Evolutionary conservation across 2,113 vertebrate species (phyloP).

Genomic region (Ornithorhynchus anatinus): DNA sequence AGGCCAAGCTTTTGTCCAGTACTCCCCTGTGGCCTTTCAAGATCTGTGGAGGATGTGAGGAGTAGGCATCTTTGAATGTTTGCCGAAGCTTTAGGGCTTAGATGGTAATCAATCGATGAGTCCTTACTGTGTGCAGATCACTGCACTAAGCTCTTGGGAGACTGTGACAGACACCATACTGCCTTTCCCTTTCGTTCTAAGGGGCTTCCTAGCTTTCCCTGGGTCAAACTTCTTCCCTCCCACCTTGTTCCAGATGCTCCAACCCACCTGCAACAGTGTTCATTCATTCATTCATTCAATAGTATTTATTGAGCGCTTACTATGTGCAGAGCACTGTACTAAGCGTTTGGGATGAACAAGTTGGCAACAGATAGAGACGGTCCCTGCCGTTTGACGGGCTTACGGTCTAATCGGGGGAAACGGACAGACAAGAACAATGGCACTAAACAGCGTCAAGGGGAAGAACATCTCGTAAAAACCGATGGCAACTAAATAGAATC

Average conservation of each 20-base stretch:
- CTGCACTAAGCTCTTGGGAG: too few species aligned
- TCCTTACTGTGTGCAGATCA: too few species aligned
- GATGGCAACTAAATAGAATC: too few species aligned
- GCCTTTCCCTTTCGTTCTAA: conserved; percentile 60
- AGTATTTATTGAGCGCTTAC: too few species aligned
- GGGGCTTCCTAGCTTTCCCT: conserved; percentile 20
- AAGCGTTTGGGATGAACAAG: too few species aligned
- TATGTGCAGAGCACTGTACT: too few species aligned
- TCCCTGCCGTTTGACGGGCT: too few species aligned
- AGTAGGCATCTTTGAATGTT: conserved; percentile 67
- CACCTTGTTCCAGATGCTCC: conserved; percentile 48
- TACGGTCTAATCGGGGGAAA: too few species aligned
- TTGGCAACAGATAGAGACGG: too few species aligned
- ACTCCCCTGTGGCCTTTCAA: conserved; percentile 61
- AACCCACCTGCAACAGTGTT: conserved; percentile 44
- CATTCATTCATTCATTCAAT: conserved; percentile 47
- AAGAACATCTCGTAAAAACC: too few species aligned
- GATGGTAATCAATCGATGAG: conserved; percentile 59
- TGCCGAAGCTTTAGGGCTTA: conserved; percentile 68
- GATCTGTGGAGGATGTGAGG: conserved; percentile 48
- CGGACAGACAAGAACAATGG: too few species aligned
- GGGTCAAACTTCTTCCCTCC: conserved; percentile 47
- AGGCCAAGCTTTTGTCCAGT: conserved; percentile 45
- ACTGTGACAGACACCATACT: conserved; percentile 54
- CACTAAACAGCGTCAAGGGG: too few species aligned